These are phyloP conservation scores for Psittacara wagleri DNA, from an alignment of 2,113 vertebrate species.

Conservation along the genomic window DNA sequence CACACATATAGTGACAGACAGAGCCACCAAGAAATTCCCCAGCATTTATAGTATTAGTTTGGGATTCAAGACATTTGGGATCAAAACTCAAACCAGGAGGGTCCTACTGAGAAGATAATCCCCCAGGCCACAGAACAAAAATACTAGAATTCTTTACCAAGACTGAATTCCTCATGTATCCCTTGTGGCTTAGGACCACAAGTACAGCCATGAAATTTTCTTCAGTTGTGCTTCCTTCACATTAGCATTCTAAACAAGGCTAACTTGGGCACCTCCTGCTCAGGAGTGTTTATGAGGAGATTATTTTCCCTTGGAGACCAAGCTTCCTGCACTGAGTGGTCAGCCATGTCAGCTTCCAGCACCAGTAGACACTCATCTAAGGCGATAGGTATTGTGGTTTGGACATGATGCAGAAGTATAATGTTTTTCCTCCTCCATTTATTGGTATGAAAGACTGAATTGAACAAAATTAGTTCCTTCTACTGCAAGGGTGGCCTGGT, in stretches of 20 bases:
- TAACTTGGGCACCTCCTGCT: not conserved
- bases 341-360: not conserved
- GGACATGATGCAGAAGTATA: not conserved
- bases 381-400: conserved; percentile 22
- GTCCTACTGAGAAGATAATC: not conserved
- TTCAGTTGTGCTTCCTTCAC: not conserved
- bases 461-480: conserved; percentile 18
- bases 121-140: not conserved
- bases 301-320: conserved; percentile 37
- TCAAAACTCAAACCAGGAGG: not conserved
- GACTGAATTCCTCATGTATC: not conserved
- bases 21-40: not conserved
- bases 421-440: not conserved
- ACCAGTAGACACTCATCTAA: not conserved
- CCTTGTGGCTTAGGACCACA: not conserved
- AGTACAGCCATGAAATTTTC: not conserved
- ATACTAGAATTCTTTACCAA: not conserved
- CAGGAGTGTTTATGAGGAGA: conserved; percentile 42
- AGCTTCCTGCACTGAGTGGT: not conserved
- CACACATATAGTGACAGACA: not conserved
- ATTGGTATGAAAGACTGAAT: not conserved
- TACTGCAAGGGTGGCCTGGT: conserved; percentile 14
- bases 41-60: not conserved
- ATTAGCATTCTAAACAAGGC: not conserved
- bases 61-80: not conserved